Evolutionary conservation across 2,113 vertebrate genomes (phyloP), one percentile per base, ranked within the genome.

Genomic region (Ceuthmochares aereus): DNA sequence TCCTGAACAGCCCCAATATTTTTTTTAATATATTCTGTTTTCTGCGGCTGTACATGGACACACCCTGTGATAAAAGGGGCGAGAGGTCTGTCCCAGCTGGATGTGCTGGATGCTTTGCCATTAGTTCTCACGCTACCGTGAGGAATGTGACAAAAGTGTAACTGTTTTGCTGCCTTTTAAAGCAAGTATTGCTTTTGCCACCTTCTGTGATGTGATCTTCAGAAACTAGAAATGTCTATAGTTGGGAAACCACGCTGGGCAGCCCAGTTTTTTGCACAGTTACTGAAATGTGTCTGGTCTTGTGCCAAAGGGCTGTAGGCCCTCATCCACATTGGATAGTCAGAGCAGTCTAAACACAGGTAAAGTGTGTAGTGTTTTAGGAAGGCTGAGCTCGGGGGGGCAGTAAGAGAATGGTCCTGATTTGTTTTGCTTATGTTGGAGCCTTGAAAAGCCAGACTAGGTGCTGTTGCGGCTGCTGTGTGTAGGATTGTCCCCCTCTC

Each of bases 211-310:
- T 0, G 3, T 64, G 58, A 76, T 58, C 49, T 89, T 36, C 29
- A 37, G 58, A 37, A 74, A 14, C 0, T 0, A 70, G 75, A 55
- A 19, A 1, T 29, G 26, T 45, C 52, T 40, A 16, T n/a, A 9
- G 10, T 3, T 82, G 69, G 42, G 47, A 27, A 79, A 30, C 52
- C 40, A 3, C 0, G 0, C 4, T 1, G 11, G 43, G 58, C 64
- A 72, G 55, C 34, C 25, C 36, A 4, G 32, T 4, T 16, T 22
- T 47, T 6, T 2, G 8, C 4, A 2, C 0, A 0, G 27, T 47
- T 15, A 18, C 56, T 26, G 68, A 42, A n/a, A 23, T 4, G 9
- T 37, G 29, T 37, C 49, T 78, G 72, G 11, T 4, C 22, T 66
- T 42, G 22, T 74, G 59, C 29, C 27, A 3, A 26, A 32, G 42